These are phyloP conservation scores for Octonoba sinensis DNA, from an alignment of 2,888 invertebrate species.

Conservation along the genomic window DNA sequence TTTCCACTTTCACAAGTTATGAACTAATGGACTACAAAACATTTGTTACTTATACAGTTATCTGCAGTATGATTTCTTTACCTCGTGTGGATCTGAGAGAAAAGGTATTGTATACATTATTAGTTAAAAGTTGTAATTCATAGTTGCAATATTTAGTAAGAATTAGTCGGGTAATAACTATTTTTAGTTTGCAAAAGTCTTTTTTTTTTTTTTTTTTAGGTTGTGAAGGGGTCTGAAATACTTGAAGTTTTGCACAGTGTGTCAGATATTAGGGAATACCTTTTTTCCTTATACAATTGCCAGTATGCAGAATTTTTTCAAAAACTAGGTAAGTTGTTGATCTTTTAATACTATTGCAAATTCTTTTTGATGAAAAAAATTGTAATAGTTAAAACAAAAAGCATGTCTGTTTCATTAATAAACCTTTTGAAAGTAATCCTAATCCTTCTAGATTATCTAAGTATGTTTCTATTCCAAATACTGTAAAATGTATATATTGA, in stretches of 20 bases:
- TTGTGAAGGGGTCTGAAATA: slow-evolving; percentile 84
- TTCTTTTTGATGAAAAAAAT: background rate
- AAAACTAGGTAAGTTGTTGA: slow-evolving; percentile 75
- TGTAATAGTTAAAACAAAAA: background rate
- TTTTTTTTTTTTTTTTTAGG: slow-evolving; percentile 70
- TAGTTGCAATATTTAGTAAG: no score
- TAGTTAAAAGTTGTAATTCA: no score
- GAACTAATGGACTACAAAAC: slow-evolving; percentile 98
- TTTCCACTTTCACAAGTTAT: slow-evolving; percentile 98
- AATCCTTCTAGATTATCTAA: no score
- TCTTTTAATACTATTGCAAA: background rate
- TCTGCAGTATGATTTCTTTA: slow-evolving; percentile 85
- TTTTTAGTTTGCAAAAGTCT: background rate
- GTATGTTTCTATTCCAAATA: no score
- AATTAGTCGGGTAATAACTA: background rate
- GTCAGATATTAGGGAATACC: slow-evolving; percentile 78
- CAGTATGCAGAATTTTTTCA: slow-evolving; percentile 94
- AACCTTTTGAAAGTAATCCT: background rate
- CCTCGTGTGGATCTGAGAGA: slow-evolving; percentile 84
- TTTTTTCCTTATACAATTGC: slow-evolving; percentile 90
- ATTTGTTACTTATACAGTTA: slow-evolving; percentile 84
- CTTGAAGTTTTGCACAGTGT: slow-evolving; percentile 83
- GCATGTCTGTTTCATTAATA: no score
- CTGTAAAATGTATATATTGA: no score
- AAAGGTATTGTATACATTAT: slow-evolving; percentile 74